phyloP scores from a whole-genome alignment of 2,113 vertebrate species.

The Ornithorhynchus anatinus region DNA sequence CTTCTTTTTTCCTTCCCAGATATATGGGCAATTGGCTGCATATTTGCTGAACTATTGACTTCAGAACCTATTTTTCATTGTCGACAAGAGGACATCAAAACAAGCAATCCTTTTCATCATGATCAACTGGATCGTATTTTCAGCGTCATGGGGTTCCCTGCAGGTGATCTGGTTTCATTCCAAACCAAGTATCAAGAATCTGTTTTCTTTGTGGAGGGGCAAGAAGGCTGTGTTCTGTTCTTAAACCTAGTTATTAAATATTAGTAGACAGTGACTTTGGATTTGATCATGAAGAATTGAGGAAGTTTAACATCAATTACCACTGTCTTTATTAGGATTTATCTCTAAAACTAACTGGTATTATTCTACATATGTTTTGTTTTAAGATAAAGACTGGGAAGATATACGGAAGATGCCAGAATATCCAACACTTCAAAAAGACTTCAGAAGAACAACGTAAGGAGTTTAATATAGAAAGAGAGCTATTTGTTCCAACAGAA shows the following conservation, averaged over 20 bases:
- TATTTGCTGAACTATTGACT: constrained; percentile 96
- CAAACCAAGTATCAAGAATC: not conserved
- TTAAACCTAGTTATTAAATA: not conserved
- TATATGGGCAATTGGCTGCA: constrained; percentile 99
- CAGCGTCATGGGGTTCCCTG: constrained; percentile 98
- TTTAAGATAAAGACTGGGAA: constrained; percentile 98
- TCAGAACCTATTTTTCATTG: constrained; percentile 98
- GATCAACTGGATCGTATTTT: constrained; percentile 98
- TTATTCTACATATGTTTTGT: constrained; percentile 35
- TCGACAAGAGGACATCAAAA: constrained; percentile 99
- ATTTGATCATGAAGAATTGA: not conserved
- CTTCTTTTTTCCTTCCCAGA: constrained; percentile 71
- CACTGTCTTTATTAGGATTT: no score
- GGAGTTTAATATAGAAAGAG: constrained; percentile 53
- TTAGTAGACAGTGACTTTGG: not conserved
- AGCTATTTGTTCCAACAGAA: not conserved
- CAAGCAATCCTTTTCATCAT: constrained; percentile 98
- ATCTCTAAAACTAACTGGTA: constrained; percentile 15
- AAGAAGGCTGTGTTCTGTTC: no score
- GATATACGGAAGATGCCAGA: constrained; percentile 99
- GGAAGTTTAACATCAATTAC: not conserved
- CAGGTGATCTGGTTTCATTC: constrained; percentile 80
- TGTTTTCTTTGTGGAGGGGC: not conserved
- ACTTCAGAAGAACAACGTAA: constrained; percentile 98
- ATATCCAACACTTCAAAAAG: constrained; percentile 96